phyloP scores from a whole-genome alignment of 2,888 invertebrate genomes.

The Gryllus longicercus region DNA sequence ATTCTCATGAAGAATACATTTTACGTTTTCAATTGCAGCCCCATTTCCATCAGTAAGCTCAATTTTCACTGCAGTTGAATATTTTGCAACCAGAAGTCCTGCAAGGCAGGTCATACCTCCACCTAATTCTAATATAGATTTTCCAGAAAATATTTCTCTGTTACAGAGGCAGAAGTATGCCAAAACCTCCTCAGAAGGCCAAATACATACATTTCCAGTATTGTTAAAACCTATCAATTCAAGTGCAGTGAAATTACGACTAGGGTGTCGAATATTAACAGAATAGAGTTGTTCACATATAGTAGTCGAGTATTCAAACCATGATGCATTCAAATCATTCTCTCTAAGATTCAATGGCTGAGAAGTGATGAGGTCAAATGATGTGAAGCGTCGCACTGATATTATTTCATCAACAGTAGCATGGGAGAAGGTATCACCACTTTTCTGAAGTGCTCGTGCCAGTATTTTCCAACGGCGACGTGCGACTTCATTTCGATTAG shows the following conservation, averaged over 20 bases:
- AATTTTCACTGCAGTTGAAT: conserved; percentile 60
- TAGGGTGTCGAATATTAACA: conserved; percentile 58
- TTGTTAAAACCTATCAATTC: conserved; percentile 79
- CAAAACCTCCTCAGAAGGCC: conserved; percentile 75
- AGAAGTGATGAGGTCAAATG: conserved; percentile 56
- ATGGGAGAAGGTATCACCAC: conserved; percentile 24
- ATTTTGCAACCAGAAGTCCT: conserved; percentile 68
- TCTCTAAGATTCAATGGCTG: conserved; percentile 40
- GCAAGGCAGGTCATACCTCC: conserved; percentile 83
- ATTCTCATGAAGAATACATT: conserved; percentile 63
- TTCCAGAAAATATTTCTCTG: conserved; percentile 60
- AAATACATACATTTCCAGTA: conserved; percentile 74
- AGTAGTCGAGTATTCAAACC: conserved; percentile 61
- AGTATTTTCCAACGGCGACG: conserved; percentile 67
- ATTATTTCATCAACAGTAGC: conserved; percentile 47
- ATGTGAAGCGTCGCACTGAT: conserved; percentile 58
- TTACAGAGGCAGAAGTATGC: conserved; percentile 66
- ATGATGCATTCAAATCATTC: conserved; percentile 41
- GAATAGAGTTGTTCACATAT: conserved; percentile 52
- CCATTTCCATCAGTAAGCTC: conserved; percentile 76
- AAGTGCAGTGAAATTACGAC: conserved; percentile 62
- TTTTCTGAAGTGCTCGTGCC: conserved; percentile 56
- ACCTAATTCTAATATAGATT: conserved; percentile 71
- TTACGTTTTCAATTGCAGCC: conserved; percentile 69
- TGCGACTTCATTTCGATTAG: conserved; percentile 54